These are phyloP conservation scores for Aurelia aurita DNA, from an alignment of 30 jellyfish, hydroid and myxozoan species.

Conservation along the genomic window DNA sequence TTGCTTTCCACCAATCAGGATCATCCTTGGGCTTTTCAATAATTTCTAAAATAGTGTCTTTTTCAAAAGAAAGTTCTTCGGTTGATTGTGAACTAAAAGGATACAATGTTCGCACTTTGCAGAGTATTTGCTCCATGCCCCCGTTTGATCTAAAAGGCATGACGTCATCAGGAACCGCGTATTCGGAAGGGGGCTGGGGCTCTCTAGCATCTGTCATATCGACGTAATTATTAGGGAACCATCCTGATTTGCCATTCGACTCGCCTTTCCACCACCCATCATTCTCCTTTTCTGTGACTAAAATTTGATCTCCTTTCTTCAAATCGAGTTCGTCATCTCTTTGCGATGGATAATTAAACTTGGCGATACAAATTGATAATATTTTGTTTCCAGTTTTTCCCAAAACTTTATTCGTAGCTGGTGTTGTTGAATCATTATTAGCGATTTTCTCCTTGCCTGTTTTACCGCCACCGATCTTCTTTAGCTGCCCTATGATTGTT, in stretches of 20 bases:
- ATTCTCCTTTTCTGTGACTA: slow-evolving; percentile 88
- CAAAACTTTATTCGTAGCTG: slow-evolving; percentile 31
- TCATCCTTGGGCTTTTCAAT: slow-evolving; percentile 93
- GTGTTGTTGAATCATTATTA: slow-evolving; percentile 6
- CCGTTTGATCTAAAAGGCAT: slow-evolving; percentile 37
- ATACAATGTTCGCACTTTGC: slow-evolving; percentile 91
- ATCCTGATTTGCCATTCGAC: slow-evolving; percentile 84
- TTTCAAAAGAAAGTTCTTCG: slow-evolving; percentile 93
- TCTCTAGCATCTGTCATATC: slow-evolving; percentile 66
- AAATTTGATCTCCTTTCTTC: slow-evolving; percentile 85
- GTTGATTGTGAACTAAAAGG: slow-evolving; percentile 83
- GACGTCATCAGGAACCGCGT: slow-evolving; percentile 87
- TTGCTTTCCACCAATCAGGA: slow-evolving; percentile 99
- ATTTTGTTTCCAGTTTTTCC: slow-evolving; percentile 76
- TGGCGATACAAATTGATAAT: slow-evolving; percentile 74
- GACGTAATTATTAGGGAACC: slow-evolving; percentile 95
- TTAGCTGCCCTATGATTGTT: slow-evolving; percentile 75
- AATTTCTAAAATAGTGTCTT: slow-evolving; percentile 76
- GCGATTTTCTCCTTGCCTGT: slow-evolving; percentile 38
- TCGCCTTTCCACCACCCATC: slow-evolving; percentile 99
- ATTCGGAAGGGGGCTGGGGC: slow-evolving; percentile 65
- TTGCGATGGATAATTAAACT: slow-evolving; percentile 75
- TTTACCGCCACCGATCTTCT: slow-evolving; percentile 71
- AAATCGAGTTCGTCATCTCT: slow-evolving; percentile 92
- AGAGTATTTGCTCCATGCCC: slow-evolving; percentile 56